These are phyloP conservation scores for Epinephelus coioides DNA, from an alignment of 2,797 vertebrate species.

Conservation along the genomic window DNA sequence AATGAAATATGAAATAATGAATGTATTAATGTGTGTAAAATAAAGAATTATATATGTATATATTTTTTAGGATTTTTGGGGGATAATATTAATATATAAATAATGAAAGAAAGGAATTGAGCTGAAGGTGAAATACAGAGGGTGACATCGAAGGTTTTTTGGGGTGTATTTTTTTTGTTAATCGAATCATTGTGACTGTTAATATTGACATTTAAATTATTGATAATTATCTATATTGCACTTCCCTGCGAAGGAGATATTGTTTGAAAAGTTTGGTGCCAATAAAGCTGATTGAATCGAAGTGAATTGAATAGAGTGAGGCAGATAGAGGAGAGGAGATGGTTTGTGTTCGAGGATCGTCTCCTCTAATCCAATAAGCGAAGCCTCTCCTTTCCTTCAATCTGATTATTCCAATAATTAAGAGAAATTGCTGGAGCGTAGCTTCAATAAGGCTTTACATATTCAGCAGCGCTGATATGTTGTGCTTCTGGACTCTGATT, in stretches of 20 bases:
- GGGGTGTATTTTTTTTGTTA: neutral
- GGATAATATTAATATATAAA: neutral
- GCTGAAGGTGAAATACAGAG: rapidly evolving
- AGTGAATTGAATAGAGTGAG: conserved; percentile 46
- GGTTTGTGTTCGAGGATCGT: conserved; percentile 61
- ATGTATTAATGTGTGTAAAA: too few species aligned
- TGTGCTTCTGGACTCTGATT: conserved; percentile 42
- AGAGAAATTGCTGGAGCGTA: conserved; percentile 79
- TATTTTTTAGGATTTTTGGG: neutral
- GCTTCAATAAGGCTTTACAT: conserved; percentile 78
- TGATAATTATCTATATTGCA: conserved; percentile 55
- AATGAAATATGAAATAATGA: too few species aligned
- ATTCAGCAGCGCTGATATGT: conserved; percentile 59
- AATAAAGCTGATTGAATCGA: conserved; percentile 64
- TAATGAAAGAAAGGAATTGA: neutral
- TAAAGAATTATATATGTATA: neutral
- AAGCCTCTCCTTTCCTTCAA: conserved; percentile 74
- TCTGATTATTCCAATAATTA: conserved; percentile 84
- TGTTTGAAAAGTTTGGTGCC: conserved; percentile 44
- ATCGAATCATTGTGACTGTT: conserved; percentile 16
- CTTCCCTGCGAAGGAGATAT: conserved; percentile 27
- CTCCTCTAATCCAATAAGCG: conserved; percentile 79
- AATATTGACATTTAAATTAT: conserved; percentile 46
- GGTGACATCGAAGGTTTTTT: rapidly evolving
- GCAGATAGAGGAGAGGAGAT: conserved; percentile 49